Evolutionary conservation across 30 jellyfish, hydroid and myxozoan genomes (phyloP), one percentile per base, ranked within the genome.

Genomic region (Hydractinia symbiolongicarpus): DNA sequence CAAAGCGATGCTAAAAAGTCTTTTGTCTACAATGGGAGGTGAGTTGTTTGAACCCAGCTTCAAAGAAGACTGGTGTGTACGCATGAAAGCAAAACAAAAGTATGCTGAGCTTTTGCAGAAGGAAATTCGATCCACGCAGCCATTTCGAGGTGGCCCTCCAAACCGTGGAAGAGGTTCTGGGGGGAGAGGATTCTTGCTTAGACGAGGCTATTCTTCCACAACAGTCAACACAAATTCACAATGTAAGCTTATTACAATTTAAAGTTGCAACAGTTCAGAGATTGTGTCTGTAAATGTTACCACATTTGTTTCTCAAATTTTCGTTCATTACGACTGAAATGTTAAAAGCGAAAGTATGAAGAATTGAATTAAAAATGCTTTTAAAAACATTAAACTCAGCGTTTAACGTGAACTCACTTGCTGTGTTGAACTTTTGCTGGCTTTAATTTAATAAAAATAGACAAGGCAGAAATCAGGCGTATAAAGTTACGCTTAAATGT

Each of bases 221-320:
- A 9, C 68, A 62, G 30, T 50, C 73, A 5, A 62, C 73, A 62
- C 73, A 62, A 62, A 9, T 62, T 5, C 73, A 62, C 73, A 62
- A 62, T 40, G 9, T 62, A 5, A 5, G 16, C 30, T 62, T 62
- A 40, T 15, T 62, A 40, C 73, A 62, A 62, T 62, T 62, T 50
- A 6, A 62, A 62, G 5, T 50, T 62, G 9, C 9, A 9, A 62
- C 30, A 40, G 16, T 9, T 50, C 9, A 62, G 73, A 62, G 5
- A 62, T 62, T 6, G 73, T 62, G 73, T 62, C 73, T 15, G 68
- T 57, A n/a, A n/a, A 57, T 57, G n/a, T n/a, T n/a, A n/a, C n/a
- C n/a, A n/a, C n/a, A n/a, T n/a, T n/a, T n/a, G n/a, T n/a, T n/a
- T n/a, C n/a, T n/a, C n/a, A n/a, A n/a, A n/a, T n/a, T n/a, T n/a